Evolutionary conservation across 2,888 invertebrate species (phyloP), one percentile per base, ranked within the genome.

Genomic region (Hirtodrosophila trivittata): DNA sequence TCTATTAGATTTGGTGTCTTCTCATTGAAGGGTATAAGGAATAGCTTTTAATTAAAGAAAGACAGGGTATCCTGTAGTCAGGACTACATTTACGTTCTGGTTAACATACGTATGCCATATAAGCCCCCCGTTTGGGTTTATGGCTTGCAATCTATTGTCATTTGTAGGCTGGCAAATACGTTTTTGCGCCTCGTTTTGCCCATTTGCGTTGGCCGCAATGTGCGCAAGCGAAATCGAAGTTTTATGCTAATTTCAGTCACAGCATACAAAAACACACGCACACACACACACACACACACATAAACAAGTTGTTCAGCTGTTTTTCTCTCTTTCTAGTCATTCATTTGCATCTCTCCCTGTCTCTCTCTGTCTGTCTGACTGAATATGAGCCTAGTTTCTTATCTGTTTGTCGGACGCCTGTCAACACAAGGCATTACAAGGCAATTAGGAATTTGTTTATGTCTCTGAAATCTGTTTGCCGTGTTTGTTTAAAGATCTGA

Each of bases 391-490:
- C 43, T 32, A 39, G 67, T 26, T 35, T 56, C 74, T 80, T 80
- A 86, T 86, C 84, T 77, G 77, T 55, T 58, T 70, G 86, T 84
- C 86, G 67, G 59, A 71, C 66, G 74, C 65, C 86, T 83, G 82
- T 86, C 82, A 83, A 83, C 82, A 83, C 83, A 72, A 62, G 80
- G 87, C 80, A 87, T 83, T 83, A 87, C 86, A 87, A 73, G 87
- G 83, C 87, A 83, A 83, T 83, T 83, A 87, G 80, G 73, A 73
- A 82, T 85, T 87, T 86, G 82, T 83, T 83, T 83, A 83, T 86
- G 78, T 85, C 65, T 46, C 39, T 33, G 52, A 66, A 65, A 62
- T 73, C 74, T 54, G 30, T 51, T 56, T 59, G n/a, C 14, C 42
- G 39, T 13, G 39, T 45, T 58, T 45, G 6, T 30, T 35, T 21